Evolutionary conservation across 2,888 invertebrate genomes (phyloP), one percentile per base, ranked within the genome.

Genomic region (Dynastes hyllus): DNA sequence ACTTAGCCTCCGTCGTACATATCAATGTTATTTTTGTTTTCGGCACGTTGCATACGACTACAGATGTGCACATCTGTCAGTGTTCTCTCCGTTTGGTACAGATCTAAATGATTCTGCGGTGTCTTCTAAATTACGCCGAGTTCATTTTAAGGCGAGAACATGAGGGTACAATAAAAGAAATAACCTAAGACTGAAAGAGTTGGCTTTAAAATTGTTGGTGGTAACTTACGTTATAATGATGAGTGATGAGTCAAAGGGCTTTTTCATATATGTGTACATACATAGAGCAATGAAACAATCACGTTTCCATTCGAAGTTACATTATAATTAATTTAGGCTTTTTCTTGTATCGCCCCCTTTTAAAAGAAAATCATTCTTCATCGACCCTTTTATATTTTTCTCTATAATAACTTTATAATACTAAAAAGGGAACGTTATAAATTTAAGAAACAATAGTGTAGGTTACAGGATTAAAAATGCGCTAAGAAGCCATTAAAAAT

Each of bases 61-160:
- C 71, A 71, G 71, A 71, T 71, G 71, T 16, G 16, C 71, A 8
- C 71, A 71, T 29, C 53, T 71, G 71, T 45, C 45, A 8, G 45
- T 11, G 45, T 45, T 8, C 45, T 45, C 45, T 11, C 11, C 11
- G 1, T 11, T 45, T 11, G 8, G 45, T 45, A 45, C 11, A 11
- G 45, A 45, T 11, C 45, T 16, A n/a, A 16, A 16, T 22, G 55
- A 22, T 55, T 22, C 37, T 29, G 16, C 66, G 66, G 66, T 16
- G 45, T 37, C 66, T 66, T 55, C 55, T 55, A 22, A 55, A 22
- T 22, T 22, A 55, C 37, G 40, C 9, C 37, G 40, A 40, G 66
- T 45, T 66, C 32, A 45, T 66, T 66, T 66, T 66, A 66, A 37
- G 37, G 29, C 13, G 63, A 40, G n/a, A 66, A 22, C 3, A 37